Conservation (phyloP, 2,113 vertebrate genomes). For the Rhizomys pruinosus region DNA sequence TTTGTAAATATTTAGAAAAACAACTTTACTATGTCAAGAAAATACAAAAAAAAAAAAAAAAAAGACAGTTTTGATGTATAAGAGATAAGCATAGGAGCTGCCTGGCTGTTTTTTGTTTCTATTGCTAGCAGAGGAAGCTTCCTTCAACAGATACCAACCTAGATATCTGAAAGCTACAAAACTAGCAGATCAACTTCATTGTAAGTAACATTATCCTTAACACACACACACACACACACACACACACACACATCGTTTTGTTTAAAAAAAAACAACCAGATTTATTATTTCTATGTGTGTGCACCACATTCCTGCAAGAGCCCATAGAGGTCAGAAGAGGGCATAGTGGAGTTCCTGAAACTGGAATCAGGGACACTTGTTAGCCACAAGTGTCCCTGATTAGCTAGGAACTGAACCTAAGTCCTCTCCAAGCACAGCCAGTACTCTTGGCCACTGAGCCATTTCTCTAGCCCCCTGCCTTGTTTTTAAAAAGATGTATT, state of each 20-base stretch:
- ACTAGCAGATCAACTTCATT: background rate
- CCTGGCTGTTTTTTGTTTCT: background rate
- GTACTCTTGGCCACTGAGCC: too few relatives aligned
- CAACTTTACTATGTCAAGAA: conserved; percentile 5
- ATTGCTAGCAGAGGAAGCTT: background rate
- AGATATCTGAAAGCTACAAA: background rate
- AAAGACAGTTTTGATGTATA: background rate
- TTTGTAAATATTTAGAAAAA: background rate
- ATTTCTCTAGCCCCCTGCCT: too few relatives aligned
- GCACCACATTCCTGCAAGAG: too few relatives aligned
- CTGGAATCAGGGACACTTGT: too few relatives aligned
- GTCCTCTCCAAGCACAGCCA: too few relatives aligned
- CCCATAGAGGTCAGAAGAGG: too few relatives aligned
- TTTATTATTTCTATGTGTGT: too few relatives aligned
- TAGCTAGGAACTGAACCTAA: too few relatives aligned
- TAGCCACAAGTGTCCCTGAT: too few relatives aligned
- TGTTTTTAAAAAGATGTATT: too few relatives aligned
- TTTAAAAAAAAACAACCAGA: too few relatives aligned
- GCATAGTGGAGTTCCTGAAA: too few relatives aligned
- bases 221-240: background rate
- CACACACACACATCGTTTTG: background rate
- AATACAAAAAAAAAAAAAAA: conserved; percentile 16
- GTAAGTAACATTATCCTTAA: background rate
- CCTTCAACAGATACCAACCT: background rate
- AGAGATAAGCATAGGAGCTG: background rate